A percentile compares a stretch with the other conserved stretches of the same genome.
phyloP scores from a whole-genome alignment of 2,888 invertebrate genomes.

The Abrostola tripartita region DNA sequence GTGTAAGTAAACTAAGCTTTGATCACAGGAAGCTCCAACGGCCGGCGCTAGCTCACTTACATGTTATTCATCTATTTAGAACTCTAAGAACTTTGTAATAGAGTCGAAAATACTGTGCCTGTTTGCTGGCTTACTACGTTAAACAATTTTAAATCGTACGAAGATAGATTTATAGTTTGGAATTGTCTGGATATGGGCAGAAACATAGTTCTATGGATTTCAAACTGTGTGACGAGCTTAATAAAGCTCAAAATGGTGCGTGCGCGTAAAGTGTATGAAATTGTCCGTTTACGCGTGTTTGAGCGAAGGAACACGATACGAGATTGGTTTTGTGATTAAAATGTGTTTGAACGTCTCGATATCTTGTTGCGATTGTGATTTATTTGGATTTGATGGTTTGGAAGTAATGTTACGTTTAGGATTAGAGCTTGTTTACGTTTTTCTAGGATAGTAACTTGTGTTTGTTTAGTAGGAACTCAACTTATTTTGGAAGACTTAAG shows the following conservation, averaged over 20 bases:
- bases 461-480: no score
- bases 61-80: constrained; percentile 3
- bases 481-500: no score
- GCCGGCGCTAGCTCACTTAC: constrained; percentile 3
- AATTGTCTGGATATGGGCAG: constrained; percentile 2
- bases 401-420: neutral
- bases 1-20: constrained; percentile 46
- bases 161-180: neutral
- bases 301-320: constrained; percentile 58
- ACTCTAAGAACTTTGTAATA: neutral
- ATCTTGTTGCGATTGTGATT: constrained; percentile 36
- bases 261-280: neutral
- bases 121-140: neutral
- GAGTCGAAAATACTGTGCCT: neutral
- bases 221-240: neutral
- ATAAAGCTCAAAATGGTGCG: neutral
- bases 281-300: constrained; percentile 27
- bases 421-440: neutral
- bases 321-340: constrained; percentile 64
- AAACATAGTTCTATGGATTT: neutral
- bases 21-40: constrained; percentile 58
- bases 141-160: constrained; percentile 11
- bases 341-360: constrained; percentile 55
- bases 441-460: no score
- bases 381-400: constrained; percentile 15